Evolutionary conservation across 2,797 vertebrate species (phyloP).

Genomic region (Amniataba percoides): DNA sequence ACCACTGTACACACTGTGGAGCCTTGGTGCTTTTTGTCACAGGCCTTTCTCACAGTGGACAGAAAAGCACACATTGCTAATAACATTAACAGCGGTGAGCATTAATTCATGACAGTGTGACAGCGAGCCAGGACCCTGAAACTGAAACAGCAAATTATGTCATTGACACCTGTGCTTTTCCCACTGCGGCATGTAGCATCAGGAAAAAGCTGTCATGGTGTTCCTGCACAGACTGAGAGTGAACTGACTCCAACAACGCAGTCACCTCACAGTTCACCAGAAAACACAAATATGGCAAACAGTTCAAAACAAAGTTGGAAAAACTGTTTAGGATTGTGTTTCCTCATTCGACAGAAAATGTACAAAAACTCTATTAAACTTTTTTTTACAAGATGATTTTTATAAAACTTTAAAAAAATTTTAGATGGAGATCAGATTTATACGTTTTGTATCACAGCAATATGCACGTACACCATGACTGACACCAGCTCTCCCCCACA

Average conservation of each 20-base stretch:
- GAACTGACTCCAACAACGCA: neutral
- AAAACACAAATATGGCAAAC: neutral
- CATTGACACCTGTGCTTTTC: neutral
- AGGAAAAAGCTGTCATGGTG: neutral
- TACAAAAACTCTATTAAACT: neutral
- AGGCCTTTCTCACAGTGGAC: neutral
- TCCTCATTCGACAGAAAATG: neutral
- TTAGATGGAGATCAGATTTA: no score
- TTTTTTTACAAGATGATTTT: no score
- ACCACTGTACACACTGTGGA: neutral
- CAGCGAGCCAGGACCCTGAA: neutral
- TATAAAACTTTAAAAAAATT: no score
- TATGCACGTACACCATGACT: neutral
- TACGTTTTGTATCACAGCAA: neutral
- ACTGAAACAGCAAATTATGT: neutral
- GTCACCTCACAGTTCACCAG: neutral
- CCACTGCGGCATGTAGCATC: neutral
- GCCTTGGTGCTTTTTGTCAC: neutral
- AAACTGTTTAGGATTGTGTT: neutral
- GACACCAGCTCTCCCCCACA: neutral
- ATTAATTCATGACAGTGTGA: neutral
- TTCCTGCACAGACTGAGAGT: neutral
- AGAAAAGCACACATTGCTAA: neutral
- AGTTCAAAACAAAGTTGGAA: neutral
- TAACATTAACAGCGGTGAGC: neutral